phyloP scores from a whole-genome alignment of 2,797 vertebrate genomes.

The Poeciliopsis infans region DNA sequence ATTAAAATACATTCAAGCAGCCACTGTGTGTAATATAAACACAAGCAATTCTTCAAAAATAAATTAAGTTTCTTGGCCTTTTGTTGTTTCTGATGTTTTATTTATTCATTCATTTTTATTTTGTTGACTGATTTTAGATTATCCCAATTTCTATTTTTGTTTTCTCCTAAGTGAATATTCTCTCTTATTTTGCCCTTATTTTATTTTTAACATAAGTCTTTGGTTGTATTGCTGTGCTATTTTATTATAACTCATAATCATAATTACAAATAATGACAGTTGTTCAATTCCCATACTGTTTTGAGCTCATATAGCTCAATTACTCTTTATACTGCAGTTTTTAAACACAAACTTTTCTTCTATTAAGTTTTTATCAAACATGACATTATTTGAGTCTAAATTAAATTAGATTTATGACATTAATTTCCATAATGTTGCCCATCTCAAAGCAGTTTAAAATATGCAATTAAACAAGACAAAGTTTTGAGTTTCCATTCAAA shows the following conservation, averaged over 20 bases:
- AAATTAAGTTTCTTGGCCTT: neutral
- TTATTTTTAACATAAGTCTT: neutral
- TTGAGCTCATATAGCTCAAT: neutral
- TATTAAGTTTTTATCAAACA: neutral
- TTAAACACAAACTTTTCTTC: neutral
- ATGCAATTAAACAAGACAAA: neutral
- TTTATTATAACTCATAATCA: neutral
- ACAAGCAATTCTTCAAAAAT: neutral
- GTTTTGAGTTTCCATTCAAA: neutral
- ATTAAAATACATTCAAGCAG: neutral
- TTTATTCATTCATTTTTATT: no score
- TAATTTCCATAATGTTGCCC: neutral
- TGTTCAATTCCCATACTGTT: neutral
- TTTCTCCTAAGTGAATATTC: neutral
- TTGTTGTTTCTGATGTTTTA: neutral
- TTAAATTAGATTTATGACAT: no score
- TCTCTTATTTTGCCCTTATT: neutral
- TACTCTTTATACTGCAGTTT: neutral
- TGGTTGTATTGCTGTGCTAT: neutral
- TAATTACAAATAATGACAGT: neutral
- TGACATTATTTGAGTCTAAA: neutral
- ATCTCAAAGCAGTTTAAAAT: neutral
- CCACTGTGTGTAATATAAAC: neutral
- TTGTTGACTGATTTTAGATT: neutral
- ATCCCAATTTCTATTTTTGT: neutral